Evolutionary conservation across 2,888 invertebrate species (phyloP).

Genomic region (Seira sanloemensis): DNA sequence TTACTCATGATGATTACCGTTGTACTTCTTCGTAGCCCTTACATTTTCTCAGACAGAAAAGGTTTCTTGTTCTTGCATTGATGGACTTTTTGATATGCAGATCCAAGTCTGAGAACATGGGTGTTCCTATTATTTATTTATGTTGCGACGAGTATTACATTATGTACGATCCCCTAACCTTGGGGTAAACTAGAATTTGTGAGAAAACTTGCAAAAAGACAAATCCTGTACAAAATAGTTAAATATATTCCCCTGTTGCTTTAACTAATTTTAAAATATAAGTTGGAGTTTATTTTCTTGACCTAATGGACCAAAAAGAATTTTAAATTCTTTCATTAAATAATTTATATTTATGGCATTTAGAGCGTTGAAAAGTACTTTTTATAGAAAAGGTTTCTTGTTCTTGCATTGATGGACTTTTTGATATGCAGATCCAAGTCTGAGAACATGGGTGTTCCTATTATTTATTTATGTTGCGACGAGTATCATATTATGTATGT

Average conservation of each 20-base stretch:
- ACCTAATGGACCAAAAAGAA: background rate
- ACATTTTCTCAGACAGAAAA: background rate
- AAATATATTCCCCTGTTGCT: background rate
- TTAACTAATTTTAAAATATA: background rate
- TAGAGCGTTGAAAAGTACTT: too few species aligned
- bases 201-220: background rate
- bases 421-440: too few species aligned
- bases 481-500: too few species aligned
- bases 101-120: slow-evolving; percentile 24
- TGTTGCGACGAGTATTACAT: background rate
- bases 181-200: background rate
- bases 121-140: slow-evolving; percentile 52
- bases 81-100: background rate
- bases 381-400: too few species aligned
- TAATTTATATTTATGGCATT: too few species aligned
- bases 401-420: too few species aligned
- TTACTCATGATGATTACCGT: slow-evolving; percentile 58
- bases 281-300: background rate
- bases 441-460: slow-evolving; percentile 52
- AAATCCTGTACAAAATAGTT: background rate
- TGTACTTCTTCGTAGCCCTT: background rate
- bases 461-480: slow-evolving; percentile 51
- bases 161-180: background rate
- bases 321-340: too few species aligned
- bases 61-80: too few species aligned